Evolutionary conservation across 2,113 vertebrate genomes (phyloP).

Genomic region (Ia io): DNA sequence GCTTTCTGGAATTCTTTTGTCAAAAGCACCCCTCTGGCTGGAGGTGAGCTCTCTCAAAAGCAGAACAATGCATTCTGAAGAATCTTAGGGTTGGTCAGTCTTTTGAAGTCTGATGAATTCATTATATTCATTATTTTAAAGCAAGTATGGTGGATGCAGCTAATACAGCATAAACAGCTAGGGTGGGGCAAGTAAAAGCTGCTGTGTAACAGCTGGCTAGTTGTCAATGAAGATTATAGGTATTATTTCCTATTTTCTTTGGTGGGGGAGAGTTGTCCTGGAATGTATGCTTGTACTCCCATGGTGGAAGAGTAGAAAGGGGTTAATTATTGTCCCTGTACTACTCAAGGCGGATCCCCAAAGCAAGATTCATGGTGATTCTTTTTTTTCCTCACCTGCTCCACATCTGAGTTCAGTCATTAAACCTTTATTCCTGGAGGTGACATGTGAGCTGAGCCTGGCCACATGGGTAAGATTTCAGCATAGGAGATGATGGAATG

Average conservation of each 20-base stretch:
- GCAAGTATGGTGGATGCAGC: not conserved
- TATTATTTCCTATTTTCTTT: conserved; percentile 34
- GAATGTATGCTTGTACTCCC: not conserved
- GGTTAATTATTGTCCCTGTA: not conserved
- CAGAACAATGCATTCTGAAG: not conserved
- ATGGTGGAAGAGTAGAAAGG: not conserved
- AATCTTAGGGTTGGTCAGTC: not conserved
- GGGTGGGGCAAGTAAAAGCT: not conserved
- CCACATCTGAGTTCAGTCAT: not conserved
- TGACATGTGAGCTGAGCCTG: not conserved
- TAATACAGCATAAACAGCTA: conserved; percentile 35
- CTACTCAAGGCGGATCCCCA: not conserved
- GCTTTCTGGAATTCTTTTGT: conserved; percentile 56
- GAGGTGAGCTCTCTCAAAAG: conserved; percentile 2
- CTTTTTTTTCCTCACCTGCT: not conserved
- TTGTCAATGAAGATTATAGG: conserved; percentile 28
- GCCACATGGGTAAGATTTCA: not conserved
- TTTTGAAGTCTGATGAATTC: conserved; percentile 42
- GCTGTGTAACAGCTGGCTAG: conserved; percentile 1
- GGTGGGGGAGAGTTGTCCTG: not conserved
- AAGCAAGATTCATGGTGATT: not conserved
- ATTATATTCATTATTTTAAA: conserved; percentile 40
- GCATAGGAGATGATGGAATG: not conserved
- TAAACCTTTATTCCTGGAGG: not conserved
- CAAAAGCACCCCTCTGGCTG: conserved; percentile 29